A percentile compares a stretch with the other conserved stretches of the same genome.
Evolutionary conservation across 1,140 invertebrate species (phyloP).

Genomic region (Seison nebaliae): DNA sequence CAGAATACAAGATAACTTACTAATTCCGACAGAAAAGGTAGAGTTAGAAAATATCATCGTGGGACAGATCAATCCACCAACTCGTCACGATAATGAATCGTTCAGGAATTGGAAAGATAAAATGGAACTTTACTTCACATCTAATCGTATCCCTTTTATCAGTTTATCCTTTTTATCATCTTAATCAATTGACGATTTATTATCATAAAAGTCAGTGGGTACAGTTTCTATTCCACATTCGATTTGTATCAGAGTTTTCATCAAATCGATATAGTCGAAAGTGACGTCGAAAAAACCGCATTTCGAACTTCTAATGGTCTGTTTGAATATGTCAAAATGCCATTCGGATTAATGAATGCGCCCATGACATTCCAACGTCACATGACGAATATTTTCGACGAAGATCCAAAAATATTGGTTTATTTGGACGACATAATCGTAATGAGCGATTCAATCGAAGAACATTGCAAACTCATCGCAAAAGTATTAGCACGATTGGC

Average conservation of each 20-base stretch:
- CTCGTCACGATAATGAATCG: too few relatives aligned
- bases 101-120: too few relatives aligned
- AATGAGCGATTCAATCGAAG: background rate
- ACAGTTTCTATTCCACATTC: constrained; percentile 24
- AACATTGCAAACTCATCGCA: background rate
- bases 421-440: background rate
- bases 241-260: constrained; percentile 31
- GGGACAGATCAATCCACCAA: too few relatives aligned
- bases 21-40: too few relatives aligned
- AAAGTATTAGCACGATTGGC: background rate
- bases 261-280: constrained; percentile 21
- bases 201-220: constrained; percentile 20
- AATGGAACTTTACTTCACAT: too few relatives aligned
- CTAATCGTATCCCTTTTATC: constrained; percentile 25
- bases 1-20: too few relatives aligned
- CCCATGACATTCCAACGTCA: constrained; percentile 22
- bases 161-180: constrained; percentile 33
- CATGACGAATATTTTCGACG: constrained; percentile 15
- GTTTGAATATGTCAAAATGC: constrained; percentile 14
- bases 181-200: constrained; percentile 25
- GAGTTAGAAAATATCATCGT: too few relatives aligned
- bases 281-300: constrained; percentile 14
- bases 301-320: constrained; percentile 14
- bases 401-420: background rate
- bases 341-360: too few relatives aligned